Evolutionary conservation across 2,113 vertebrate genomes (phyloP), one percentile per base, ranked within the genome.

Genomic region (Strigops habroptila): DNA sequence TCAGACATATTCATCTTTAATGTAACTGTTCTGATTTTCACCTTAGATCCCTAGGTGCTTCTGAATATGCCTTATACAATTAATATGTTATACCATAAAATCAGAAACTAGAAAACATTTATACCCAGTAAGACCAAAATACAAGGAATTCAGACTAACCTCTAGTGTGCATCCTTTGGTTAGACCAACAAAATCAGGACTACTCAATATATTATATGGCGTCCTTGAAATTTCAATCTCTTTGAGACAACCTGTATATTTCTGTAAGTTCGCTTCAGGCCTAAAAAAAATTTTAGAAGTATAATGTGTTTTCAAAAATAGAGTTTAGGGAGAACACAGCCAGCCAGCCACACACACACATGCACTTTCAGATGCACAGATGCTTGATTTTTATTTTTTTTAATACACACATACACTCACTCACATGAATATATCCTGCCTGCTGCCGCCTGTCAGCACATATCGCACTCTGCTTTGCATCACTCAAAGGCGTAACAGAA

Each of bases 201-300:
- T 99, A 89, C 99, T 99, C 73, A 99, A 97, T 91, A 99, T 98
- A 96, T 99, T 99, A 95, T 99, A 99, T 0, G 99, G 99, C 12
- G 99, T 99, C 96, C 99, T 98, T 91, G 99, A 99, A 95, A 99
- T 98, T 97, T 99, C 99, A 68, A 99, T 99, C 85, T 99, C 99
- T 93, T 98, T 98, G 59, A 99, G 98, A 95, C 99, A 99, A 79
- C 99, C 99, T 6, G 98, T 97, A 31, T 98, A 99, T 77, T 98
- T 98, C 96, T 98, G 98, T 95, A 98, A 92, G 78, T 96, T 99
- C 68, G 99, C 98, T 98, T 99, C 99, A 83, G 99, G 97, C 97
- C 99, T 99, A 89, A 92, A 91, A 88, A 86, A 91, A 87, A 86
- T 49, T 11, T 28, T 70, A 91, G 85, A 95, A 95, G 52, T 55